A percentile compares a stretch with the other conserved stretches of the same genome.
Evolutionary conservation across 2,113 vertebrate genomes (phyloP).

Genomic region (Steatornis caripensis): DNA sequence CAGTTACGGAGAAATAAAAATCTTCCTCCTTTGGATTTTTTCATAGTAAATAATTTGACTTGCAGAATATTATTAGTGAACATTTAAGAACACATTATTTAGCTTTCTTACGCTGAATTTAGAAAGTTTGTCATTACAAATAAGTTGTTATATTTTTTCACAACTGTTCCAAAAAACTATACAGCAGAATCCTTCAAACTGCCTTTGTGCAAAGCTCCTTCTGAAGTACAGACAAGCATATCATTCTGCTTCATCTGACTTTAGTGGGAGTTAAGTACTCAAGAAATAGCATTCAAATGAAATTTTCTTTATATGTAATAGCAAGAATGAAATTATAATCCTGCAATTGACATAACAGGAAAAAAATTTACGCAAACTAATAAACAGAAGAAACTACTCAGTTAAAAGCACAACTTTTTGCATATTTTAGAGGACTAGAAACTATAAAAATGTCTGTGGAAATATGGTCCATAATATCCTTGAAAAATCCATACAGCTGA

Average conservation of each 20-base stretch:
- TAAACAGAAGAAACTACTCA: not conserved
- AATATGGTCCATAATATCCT: conserved; percentile 47
- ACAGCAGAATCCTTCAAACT: not conserved
- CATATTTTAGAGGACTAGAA: not conserved
- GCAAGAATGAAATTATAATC: not conserved
- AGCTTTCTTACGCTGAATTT: not conserved
- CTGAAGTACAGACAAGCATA: not conserved
- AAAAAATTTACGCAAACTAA: not conserved
- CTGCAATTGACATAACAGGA: not conserved
- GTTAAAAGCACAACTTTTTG: not conserved
- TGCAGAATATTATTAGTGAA: not conserved
- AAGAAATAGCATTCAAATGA: not conserved
- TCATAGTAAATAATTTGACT: not conserved
- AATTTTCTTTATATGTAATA: not conserved
- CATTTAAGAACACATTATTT: not conserved
- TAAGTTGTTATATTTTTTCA: not conserved
- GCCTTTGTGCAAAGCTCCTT: not conserved
- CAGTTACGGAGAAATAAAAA: not conserved
- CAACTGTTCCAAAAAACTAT: not conserved
- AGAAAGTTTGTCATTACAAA: not conserved
- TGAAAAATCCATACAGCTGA: conserved; percentile 61
- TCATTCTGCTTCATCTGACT: not conserved
- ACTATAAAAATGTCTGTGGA: conserved; percentile 40
- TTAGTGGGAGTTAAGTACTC: not conserved
- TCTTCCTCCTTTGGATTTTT: not conserved